A percentile compares a stretch with the other conserved stretches of the same genome.
Conservation (phyloP, 2,113 vertebrate genomes). For the Columba janthina region DNA sequence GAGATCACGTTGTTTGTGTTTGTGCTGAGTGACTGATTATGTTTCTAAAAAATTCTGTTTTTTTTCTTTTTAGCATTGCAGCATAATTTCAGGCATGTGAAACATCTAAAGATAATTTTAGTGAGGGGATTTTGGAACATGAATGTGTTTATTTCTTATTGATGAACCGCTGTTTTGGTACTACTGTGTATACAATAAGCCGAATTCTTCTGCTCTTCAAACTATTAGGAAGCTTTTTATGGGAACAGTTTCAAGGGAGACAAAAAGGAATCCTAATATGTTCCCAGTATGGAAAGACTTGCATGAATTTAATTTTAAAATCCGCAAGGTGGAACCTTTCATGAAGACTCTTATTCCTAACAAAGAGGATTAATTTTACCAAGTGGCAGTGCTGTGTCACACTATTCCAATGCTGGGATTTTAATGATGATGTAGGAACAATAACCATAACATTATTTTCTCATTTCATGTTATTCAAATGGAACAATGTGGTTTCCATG, state of each 20-base stretch:
- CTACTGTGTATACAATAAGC: background rate
- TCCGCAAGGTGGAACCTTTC: background rate
- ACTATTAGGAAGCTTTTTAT: background rate
- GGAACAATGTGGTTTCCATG: background rate
- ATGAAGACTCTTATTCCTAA: background rate
- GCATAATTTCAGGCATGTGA: background rate
- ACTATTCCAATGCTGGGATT: no score
- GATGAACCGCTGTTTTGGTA: background rate
- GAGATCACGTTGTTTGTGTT: background rate
- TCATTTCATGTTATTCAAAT: background rate
- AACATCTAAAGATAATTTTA: background rate
- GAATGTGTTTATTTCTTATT: background rate
- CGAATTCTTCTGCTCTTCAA: background rate
- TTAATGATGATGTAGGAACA: background rate
- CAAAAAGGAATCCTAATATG: background rate
- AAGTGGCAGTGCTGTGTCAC: background rate
- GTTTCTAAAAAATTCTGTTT: background rate
- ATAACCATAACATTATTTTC: accelerated
- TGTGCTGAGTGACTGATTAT: background rate
- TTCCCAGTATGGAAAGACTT: background rate
- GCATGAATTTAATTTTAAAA: background rate
- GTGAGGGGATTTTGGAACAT: background rate
- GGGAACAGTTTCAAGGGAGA: background rate
- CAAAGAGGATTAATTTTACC: background rate
- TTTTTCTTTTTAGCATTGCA: background rate